Base-by-base conservation (phyloP, 2,888 invertebrate genomes). In the Tuberolachnus salignus region DNA sequence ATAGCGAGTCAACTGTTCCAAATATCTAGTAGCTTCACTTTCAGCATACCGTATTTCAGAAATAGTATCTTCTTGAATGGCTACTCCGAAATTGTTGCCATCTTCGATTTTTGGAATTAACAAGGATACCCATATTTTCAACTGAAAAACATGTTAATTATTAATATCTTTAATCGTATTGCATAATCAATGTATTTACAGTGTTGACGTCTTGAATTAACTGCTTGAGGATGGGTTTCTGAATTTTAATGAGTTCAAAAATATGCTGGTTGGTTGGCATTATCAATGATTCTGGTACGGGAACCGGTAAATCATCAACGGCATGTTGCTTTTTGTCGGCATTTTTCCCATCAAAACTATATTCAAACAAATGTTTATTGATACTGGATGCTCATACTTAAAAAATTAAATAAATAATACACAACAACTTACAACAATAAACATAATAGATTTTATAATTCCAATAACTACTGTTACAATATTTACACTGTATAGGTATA, bases 51-150 rank as follows among this genome's bases (percentile, higher is more conserved):
- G 94, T 46, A 98, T 92, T 87, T 98, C 98, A n/a, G 95, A 95
- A 70, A 99, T 88, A 0, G 97, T 97, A 85, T 98, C 98, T 86
- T 99, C 98, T 88, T 98, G 98, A 85, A 98, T 94, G 80, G 97
- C 97, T 1, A 99, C 98, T 63, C 98, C 98, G 87, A 99, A 99
- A 86, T 99, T 99, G 87, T 99, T 99, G 74, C 98, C 98, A 86
- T 99, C 98, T 87, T 99, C 98, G 84, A 98, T 98, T 88, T 97
- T 96, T 3, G 98, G 98, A 86, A 99, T 98, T 90, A 98, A 92
- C 85, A 97, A 97, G 11, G 97, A 95, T 84, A 99, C 95, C 98
- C 98, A 99, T 97, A 98, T 96, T 89, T 97, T 97, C 83, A 97
- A 87, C 91, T 95, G 86, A 67, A 88, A 89, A 83, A 74, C n/a